Base-by-base conservation (phyloP, 2,797 vertebrate genomes). In the Dicrostonyx torquatus region DNA sequence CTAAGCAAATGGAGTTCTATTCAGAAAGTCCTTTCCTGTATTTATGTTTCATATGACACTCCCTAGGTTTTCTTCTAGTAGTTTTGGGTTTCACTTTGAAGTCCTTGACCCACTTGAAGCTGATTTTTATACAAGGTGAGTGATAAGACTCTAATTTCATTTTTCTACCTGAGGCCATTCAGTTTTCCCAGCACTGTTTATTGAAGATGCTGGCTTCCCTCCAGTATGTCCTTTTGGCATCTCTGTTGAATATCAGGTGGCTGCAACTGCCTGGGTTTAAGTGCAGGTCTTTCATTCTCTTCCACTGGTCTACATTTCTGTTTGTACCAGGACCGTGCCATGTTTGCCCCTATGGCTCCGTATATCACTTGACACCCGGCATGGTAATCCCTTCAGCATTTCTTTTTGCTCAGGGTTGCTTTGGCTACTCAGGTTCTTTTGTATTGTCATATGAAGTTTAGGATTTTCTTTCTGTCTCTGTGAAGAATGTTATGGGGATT, bases 131-230 rank as follows among this genome's bases (percentile, higher is more conserved):
- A 72, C 50, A 87, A 72, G 84, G 66, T 72, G 48, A 87, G n/a
- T 55, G 84, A 72, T 87, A 87, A 87, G 66, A 85, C n/a, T 89
- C 78, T 53, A 90, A n/a, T 90, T 79, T 90, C 50, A 70, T 80
- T 80, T 64, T 72, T 87, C 48, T 87, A 40, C 48, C 34, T 31
- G n/a, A 70, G 50, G 84, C 18, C 62, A 29, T 55, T 29, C 84
- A 72, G 48, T 4, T 87, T 72, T 72, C 84, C 84, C 24, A 53
- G 66, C 50, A 40, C 48, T 55, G n/a, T 40, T 72, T 87, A 40
- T 72, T 87, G 48, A 87, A 72, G 48, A 6, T 55, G 4, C 48
- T 87, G 66, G 48, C 84, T 55, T 55, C 40, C 22, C 5, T 86
- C 66, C 66, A 86, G 22, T 72, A 24, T 7, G 64, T 87, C 20